Base-by-base conservation (phyloP, 2,113 vertebrate species). In the Danionella cerebrum region DNA sequence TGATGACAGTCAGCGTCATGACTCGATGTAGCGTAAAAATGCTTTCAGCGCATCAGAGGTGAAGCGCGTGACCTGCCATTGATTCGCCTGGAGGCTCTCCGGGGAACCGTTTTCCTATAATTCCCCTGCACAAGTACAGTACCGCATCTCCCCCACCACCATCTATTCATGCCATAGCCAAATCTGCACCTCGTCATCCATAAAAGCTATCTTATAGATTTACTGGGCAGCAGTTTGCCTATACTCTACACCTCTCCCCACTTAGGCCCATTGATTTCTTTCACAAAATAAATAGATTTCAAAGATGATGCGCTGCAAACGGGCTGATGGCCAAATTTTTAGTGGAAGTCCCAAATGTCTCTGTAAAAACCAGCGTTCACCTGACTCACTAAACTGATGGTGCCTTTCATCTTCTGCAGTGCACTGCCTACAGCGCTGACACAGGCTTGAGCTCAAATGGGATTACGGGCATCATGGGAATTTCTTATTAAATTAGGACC, bases 271-370 rank as follows among this genome's bases (percentile, higher is more conserved):
- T 88, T 86, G 88, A 89, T 89, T 86, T 79, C 19, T 78, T 70
- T 55, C 54, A 70, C 82, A 81, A 83, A 86, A 86, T 86, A 88
- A 88, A 87, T 87, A 88, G 86, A 87, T 88, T 85, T 85, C 78
- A 83, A 86, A 84, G 81, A 87, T 82, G 84, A 84, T 84, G 83
- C 83, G 82, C 82, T 85, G 82, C 80, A 84, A 78, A 79, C 81
- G 74, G 73, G 75, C 81, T 85, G 84, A 85, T 83, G 47, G 80
- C 78, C 77, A 79, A 78, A 79, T 78, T 80, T 76, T 78, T 75
- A 45, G 80, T 60, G 66, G 83, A 84, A 82, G 80, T 85, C 76
- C 78, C 71, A 78, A 78, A 82, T 76, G 80, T 74, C 82, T 77
- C 80, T n/a, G 60, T 87, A 72, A 65, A 72, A 31, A 52, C 38